Conservation (phyloP, 2,797 vertebrate species). For the Australoheros facetus region DNA sequence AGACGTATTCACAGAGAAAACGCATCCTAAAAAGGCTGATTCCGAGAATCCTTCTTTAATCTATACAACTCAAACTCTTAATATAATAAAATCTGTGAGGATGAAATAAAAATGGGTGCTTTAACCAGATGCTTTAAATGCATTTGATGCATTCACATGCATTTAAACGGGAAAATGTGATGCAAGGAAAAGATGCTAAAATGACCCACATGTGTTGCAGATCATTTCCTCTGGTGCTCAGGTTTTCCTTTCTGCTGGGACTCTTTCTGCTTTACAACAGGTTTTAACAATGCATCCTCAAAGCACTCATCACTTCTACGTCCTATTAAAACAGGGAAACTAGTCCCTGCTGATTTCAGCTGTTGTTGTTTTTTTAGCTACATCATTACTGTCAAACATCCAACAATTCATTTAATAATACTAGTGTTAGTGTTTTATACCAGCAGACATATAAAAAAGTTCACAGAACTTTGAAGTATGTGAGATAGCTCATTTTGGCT, state of each 20-base stretch:
- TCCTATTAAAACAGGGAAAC: neutral
- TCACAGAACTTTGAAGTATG: neutral
- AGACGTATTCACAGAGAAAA: neutral
- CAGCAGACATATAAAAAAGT: neutral
- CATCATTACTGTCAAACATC: neutral
- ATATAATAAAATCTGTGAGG: neutral
- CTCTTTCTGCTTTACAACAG: neutral
- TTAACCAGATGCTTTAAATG: conserved; percentile 2
- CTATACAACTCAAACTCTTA: neutral
- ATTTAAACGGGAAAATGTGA: neutral
- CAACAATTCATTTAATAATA: neutral
- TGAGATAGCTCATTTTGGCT: neutral
- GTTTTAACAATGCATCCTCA: neutral
- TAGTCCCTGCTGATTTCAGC: neutral
- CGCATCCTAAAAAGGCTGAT: neutral
- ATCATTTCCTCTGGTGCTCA: neutral
- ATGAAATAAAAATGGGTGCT: neutral
- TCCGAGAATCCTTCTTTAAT: neutral
- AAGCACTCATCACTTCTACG: neutral
- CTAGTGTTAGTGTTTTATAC: neutral
- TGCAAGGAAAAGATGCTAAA: fast-evolving
- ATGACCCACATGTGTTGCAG: neutral
- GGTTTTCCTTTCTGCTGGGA: neutral
- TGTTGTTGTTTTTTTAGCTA: neutral
- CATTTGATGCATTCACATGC: neutral